Conservation (phyloP, 2,888 invertebrate species). For the Craniophora ligustri region DNA sequence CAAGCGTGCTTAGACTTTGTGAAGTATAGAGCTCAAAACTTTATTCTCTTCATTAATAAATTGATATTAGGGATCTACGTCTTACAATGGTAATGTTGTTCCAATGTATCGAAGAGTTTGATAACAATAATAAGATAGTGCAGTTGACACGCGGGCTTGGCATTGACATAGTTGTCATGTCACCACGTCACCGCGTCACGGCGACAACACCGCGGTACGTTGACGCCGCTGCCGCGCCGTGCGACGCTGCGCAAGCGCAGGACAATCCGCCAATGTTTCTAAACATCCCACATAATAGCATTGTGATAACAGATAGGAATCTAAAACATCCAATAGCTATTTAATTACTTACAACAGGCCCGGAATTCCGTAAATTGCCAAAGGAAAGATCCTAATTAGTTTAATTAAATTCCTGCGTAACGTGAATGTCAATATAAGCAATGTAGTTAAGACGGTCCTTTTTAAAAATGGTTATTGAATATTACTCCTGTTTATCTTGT, state of each 20-base stretch:
- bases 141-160: slow-evolving; percentile 69
- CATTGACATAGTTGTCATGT: slow-evolving; percentile 85
- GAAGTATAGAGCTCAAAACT: no score
- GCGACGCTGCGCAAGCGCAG: slow-evolving; percentile 54
- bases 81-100: slow-evolving; percentile 59
- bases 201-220: slow-evolving; percentile 73
- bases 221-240: no score
- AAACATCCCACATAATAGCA: slow-evolving; percentile 23
- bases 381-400: slow-evolving; percentile 44
- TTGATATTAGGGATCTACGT: slow-evolving; percentile 27
- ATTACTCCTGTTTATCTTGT: no score
- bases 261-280: slow-evolving; percentile 46
- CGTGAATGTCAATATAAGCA: slow-evolving; percentile 33
- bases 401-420: slow-evolving; percentile 54
- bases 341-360: slow-evolving; percentile 40
- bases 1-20: no score
- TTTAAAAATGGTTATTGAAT: no score
- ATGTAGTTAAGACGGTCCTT: slow-evolving; percentile 5
- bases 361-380: slow-evolving; percentile 33
- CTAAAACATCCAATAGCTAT: slow-evolving; percentile 33
- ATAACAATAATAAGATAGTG: slow-evolving; percentile 80
- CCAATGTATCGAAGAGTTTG: slow-evolving; percentile 79
- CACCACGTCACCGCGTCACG: slow-evolving; percentile 67
- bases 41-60: no score
- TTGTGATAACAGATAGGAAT: slow-evolving; percentile 20